Conservation (phyloP, 2,888 invertebrate species). For the Drosophila multiciliata region DNA sequence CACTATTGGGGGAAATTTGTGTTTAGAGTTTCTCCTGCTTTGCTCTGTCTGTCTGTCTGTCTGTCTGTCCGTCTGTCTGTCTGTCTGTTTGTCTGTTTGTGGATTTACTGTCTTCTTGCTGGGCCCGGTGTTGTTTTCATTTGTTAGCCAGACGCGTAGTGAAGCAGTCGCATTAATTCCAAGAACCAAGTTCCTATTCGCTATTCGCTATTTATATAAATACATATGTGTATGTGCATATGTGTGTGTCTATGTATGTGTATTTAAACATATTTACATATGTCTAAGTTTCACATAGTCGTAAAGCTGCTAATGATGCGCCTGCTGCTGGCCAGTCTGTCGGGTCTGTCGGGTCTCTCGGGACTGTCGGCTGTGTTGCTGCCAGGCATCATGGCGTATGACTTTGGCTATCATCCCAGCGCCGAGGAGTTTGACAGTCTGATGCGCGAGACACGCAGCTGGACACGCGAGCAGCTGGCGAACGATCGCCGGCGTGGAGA, state of each 20-base stretch:
- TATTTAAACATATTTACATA: constrained; percentile 22
- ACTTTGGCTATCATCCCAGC: constrained; percentile 83
- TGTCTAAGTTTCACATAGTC: constrained; percentile 66
- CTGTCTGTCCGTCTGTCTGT: not conserved
- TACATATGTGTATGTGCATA: not conserved
- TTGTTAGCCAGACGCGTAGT: constrained; percentile 63
- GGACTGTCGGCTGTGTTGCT: not conserved
- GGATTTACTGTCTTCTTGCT: constrained; percentile 20
- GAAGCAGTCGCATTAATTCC: constrained; percentile 61
- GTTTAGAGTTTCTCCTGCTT: constrained; percentile 60
- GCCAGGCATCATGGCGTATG: constrained; percentile 54
- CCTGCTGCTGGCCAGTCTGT: constrained; percentile 57
- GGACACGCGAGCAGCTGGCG: constrained; percentile 75
- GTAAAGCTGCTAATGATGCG: constrained; percentile 64
- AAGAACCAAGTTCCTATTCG: constrained; percentile 29
- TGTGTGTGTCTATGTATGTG: not conserved
- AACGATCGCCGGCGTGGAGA: constrained; percentile 43
- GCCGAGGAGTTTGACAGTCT: constrained; percentile 82
- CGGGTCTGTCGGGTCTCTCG: constrained; percentile 37
- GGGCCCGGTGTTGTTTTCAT: constrained; percentile 65
- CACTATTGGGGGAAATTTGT: constrained; percentile 6
- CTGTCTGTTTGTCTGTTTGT: constrained; percentile 6
- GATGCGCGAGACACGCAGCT: constrained; percentile 69
- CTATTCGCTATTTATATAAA: not conserved
- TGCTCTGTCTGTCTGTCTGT: constrained; percentile 18